phyloP scores from a whole-genome alignment of 2,113 vertebrate species.

The Gymnorhina tibicen region DNA sequence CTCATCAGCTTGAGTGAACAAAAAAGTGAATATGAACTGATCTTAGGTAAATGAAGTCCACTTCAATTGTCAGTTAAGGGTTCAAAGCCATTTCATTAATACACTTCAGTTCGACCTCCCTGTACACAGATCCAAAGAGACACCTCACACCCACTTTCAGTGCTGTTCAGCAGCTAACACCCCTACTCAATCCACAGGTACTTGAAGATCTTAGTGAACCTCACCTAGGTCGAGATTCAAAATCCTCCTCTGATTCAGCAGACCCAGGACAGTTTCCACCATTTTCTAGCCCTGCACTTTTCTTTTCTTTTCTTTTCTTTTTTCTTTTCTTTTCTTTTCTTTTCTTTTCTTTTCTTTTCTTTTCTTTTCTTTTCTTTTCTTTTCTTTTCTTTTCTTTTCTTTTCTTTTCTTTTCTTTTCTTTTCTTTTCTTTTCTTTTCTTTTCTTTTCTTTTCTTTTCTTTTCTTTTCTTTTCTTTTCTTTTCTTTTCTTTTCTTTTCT shows the following conservation, averaged over 20 bases:
- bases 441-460: rapidly evolving
- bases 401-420: not conserved
- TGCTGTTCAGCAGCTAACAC: not conserved
- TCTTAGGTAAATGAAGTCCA: slow-evolving; percentile 13
- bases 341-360: too few species aligned
- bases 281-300: not conserved
- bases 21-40: not conserved
- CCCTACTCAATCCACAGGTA: not conserved
- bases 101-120: not conserved
- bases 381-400: not conserved
- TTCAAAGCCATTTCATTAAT: not conserved
- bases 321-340: too few species aligned
- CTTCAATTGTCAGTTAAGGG: not conserved
- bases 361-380: not conserved
- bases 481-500: not conserved
- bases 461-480: too few species aligned
- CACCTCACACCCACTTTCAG: not conserved
- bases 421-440: not conserved
- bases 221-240: not conserved
- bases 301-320: too few species aligned
- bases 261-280: not conserved
- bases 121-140: not conserved
- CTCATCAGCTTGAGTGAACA: not conserved
- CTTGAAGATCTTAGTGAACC: not conserved
- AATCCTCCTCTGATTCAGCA: not conserved